Evolutionary conservation across 2,797 vertebrate genomes (phyloP).

Genomic region (Rhyacichthys aspro): DNA sequence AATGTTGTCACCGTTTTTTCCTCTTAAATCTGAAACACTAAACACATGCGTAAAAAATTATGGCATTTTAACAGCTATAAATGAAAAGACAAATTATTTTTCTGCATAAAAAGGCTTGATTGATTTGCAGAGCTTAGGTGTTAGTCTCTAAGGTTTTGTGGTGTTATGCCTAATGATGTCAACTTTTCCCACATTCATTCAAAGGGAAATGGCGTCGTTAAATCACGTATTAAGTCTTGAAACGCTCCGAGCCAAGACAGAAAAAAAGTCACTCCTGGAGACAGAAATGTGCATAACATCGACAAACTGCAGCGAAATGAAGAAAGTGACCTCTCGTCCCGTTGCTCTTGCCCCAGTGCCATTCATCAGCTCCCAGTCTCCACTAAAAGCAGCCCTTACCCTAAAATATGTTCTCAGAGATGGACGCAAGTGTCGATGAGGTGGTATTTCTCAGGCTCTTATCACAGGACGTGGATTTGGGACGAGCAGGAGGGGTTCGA

Average conservation of each 20-base stretch:
- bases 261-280: constrained; percentile 64
- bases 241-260: constrained; percentile 50
- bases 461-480: constrained; percentile 86
- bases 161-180: constrained; percentile 77
- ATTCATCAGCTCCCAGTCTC: constrained; percentile 92
- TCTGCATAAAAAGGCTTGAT: constrained; percentile 66
- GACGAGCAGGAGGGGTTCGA: constrained; percentile 76
- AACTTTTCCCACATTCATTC: constrained; percentile 74
- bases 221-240: constrained; percentile 73
- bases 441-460: constrained; percentile 94
- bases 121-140: constrained; percentile 76
- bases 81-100: constrained; percentile 75
- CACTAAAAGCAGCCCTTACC: constrained; percentile 90
- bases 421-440: constrained; percentile 91
- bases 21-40: constrained; percentile 77
- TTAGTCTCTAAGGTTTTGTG: constrained; percentile 71
- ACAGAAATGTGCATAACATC: constrained; percentile 79
- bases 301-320: constrained; percentile 74
- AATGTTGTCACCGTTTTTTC: constrained; percentile 80
- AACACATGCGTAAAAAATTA: constrained; percentile 70
- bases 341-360: constrained; percentile 84
- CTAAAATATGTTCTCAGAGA: constrained; percentile 89
- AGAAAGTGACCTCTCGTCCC: constrained; percentile 87
- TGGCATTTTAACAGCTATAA: constrained; percentile 69
- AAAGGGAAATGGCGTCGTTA: constrained; percentile 66